Percentiles rank a stretch among this genome's conserved stretches.
Evolutionary conservation across 2,797 vertebrate genomes (phyloP).

Genomic region (Yasuhikotakia modesta): DNA sequence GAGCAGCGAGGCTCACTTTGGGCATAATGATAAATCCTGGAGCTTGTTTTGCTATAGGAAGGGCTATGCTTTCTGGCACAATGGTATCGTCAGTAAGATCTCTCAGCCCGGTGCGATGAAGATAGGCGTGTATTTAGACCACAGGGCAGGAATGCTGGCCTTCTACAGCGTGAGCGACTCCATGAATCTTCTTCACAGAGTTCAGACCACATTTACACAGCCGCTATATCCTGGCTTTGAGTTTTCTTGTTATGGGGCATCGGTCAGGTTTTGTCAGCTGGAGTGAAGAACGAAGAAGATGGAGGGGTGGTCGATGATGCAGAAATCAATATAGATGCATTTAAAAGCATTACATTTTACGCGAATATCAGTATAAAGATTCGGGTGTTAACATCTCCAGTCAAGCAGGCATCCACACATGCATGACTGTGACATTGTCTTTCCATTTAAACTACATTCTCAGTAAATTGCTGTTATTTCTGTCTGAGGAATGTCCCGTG

Average conservation of each 20-base stretch:
- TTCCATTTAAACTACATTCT: neutral
- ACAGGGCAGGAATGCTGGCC: conserved; percentile 42
- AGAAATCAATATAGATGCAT: neutral
- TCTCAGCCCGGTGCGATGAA: conserved; percentile 9
- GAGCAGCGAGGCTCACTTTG: conserved; percentile 47
- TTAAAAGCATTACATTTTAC: too few species aligned
- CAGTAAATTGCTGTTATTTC: conserved; percentile 10
- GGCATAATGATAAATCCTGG: conserved; percentile 61
- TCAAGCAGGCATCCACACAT: neutral
- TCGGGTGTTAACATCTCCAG: too few species aligned
- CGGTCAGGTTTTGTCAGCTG: conserved; percentile 42
- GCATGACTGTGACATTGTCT: neutral
- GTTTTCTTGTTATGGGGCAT: conserved; percentile 49
- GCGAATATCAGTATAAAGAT: too few species aligned
- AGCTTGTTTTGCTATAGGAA: conserved; percentile 57
- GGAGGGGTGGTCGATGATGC: neutral
- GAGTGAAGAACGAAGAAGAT: conserved; percentile 14
- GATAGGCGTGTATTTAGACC: conserved; percentile 51
- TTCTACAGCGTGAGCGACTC: conserved; percentile 52
- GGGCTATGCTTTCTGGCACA: conserved; percentile 37
- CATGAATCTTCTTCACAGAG: conserved; percentile 52
- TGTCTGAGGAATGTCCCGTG: conserved; percentile 26
- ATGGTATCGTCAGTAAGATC: conserved; percentile 43
- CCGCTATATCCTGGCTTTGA: conserved; percentile 54
- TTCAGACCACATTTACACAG: conserved; percentile 49